A percentile compares a stretch with the other conserved stretches of the same genome.
Conservation (phyloP, 2,888 invertebrate species). For the Drosophila paucipuncta region DNA sequence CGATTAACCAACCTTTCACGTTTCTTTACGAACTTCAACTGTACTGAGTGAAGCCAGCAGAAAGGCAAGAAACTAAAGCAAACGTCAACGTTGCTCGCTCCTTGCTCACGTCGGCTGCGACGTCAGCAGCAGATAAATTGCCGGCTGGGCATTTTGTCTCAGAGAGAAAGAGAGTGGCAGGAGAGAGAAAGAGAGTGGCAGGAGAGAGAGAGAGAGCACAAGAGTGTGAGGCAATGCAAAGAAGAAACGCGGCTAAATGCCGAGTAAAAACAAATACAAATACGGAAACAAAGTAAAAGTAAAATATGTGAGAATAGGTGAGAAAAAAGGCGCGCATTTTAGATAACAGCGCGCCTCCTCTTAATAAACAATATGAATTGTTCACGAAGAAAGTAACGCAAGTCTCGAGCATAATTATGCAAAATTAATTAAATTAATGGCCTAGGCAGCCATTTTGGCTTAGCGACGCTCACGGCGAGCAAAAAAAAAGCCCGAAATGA, state of each 20-base stretch:
- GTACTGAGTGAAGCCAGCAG: conserved; percentile 64
- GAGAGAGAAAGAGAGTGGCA: conserved; percentile 11
- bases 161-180: conserved; percentile 4
- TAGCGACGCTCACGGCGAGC: conserved; percentile 42
- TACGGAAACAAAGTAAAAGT: conserved; percentile 58
- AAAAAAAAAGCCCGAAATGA: conserved; percentile 54
- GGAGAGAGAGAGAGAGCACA: conserved; percentile 11
- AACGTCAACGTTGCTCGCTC: conserved; percentile 33
- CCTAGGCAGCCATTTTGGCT: conserved; percentile 59
- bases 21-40: conserved; percentile 62
- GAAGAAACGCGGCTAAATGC: conserved; percentile 61
- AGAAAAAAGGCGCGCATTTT: conserved; percentile 68
- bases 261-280: conserved; percentile 79
- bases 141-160: conserved; percentile 40
- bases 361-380: conserved; percentile 23
- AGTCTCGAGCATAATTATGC: conserved; percentile 38
- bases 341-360: conserved; percentile 16
- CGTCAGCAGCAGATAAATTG: conserved; percentile 62
- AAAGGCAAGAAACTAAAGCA: conserved; percentile 48
- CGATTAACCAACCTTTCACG: conserved; percentile 71
- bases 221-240: conserved; percentile 33
- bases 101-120: conserved; percentile 36
- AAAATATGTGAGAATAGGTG: conserved; percentile 46
- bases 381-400: conserved; percentile 13
- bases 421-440: conserved; percentile 39